A percentile compares a stretch with the other conserved stretches of the same genome.
These are phyloP conservation scores for Helogale parvula DNA, from an alignment of 2,113 vertebrate species.

Conservation along the genomic window DNA sequence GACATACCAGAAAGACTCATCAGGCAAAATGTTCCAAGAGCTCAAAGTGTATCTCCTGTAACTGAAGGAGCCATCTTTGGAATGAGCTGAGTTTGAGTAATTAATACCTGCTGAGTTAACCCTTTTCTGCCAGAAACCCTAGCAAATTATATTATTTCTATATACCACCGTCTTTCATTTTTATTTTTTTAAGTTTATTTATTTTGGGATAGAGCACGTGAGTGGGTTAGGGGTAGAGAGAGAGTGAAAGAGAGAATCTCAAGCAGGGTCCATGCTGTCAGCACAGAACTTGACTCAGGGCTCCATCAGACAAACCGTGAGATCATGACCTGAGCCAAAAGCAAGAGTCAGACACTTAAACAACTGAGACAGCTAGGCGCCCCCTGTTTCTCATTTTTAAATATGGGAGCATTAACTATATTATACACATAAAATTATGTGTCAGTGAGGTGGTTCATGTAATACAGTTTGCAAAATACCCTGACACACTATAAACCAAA, in stretches of 20 bases:
- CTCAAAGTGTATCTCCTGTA: neutral
- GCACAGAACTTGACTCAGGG: no score
- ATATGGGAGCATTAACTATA: neutral
- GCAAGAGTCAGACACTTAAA: no score
- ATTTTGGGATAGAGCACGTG: no score
- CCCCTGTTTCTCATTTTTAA: neutral
- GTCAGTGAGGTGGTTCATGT: neutral
- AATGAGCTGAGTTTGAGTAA: neutral
- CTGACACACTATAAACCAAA: neutral
- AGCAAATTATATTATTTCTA: neutral
- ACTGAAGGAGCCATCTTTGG: neutral
- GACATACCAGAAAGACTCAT: no score
- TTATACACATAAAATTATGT: neutral
- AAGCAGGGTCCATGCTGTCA: no score
- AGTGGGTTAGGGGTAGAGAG: no score
- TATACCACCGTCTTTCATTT: no score
- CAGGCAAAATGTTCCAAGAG: neutral
- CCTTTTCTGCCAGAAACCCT: neutral
- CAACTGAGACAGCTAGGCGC: no score
- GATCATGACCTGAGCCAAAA: no score
- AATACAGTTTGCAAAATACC: neutral
- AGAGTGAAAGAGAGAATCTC: no score
- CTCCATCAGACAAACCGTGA: no score
- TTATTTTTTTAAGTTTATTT: no score
- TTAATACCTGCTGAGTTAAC: neutral